These are phyloP conservation scores for Istiophorus platypterus DNA, from an alignment of 2,113 vertebrate genomes.

Conservation along the genomic window DNA sequence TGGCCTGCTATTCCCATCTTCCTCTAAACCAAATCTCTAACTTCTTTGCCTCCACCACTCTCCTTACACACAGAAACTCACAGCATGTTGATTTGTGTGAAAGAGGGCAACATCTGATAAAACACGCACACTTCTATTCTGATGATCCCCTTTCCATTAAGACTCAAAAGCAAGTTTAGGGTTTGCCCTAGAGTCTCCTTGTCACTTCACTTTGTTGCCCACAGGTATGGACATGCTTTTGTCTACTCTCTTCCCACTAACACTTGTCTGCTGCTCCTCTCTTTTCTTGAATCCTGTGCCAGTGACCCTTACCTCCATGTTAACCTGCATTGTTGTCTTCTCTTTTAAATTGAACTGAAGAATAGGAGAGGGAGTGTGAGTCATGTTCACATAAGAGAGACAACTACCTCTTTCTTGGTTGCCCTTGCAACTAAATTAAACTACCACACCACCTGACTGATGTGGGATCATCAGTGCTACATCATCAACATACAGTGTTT, in stretches of 20 bases:
- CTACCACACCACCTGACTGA: neutral
- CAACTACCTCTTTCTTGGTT: neutral
- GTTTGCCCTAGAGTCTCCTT: neutral
- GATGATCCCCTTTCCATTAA: neutral
- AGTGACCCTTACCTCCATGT: neutral
- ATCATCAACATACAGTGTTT: neutral
- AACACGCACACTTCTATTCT: neutral
- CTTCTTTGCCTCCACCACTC: neutral
- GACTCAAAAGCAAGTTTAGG: neutral
- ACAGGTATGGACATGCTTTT: neutral
- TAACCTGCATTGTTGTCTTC: neutral
- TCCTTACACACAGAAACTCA: neutral
- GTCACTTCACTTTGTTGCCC: neutral
- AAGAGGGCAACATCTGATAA: neutral
- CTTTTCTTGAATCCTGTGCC: neutral
- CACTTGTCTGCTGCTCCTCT: neutral
- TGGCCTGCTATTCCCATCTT: too few species aligned
- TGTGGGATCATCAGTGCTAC: neutral
- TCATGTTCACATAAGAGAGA: too few species aligned
- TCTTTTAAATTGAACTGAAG: neutral
- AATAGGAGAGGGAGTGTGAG: neutral
- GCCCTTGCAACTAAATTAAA: neutral
- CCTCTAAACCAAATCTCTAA: neutral
- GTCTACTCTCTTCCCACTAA: neutral
- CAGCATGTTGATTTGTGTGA: neutral